Evolutionary conservation across 1,140 invertebrate genomes (phyloP), one percentile per base, ranked within the genome.

Genomic region (Listronotus bonariensis): DNA sequence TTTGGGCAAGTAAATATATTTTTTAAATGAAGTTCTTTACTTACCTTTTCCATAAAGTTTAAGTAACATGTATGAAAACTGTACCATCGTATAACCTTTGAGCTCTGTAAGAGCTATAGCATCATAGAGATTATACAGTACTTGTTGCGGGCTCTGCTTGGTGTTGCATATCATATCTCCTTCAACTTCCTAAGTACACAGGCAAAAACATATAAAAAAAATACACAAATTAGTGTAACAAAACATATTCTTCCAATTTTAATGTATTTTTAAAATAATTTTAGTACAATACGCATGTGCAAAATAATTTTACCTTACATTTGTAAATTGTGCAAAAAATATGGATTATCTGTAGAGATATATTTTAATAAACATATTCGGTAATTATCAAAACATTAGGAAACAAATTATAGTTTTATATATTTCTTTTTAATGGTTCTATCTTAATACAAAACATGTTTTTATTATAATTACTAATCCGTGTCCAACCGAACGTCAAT

Each of bases 21-120:
- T 64, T 51, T 38, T 10, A 3, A 12, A 49, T 53, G 74, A 51
- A 7, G 26, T 26, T 8, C 0, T 3, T 17, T 26, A 12, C 67
- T 76, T 81, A 89, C 89, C 90, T 82, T 88, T 87, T 34, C 87
- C 87, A 71, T 92, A 91, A 14, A 92, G 78, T 66, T 85, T 85
- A 15, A 93, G 79, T 53, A 93, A 79, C 84, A 91, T 90, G 83
- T 89, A 93, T 0, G 92, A 91, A 79, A 92, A 94, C 76, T 93
- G 90, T 81, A 93, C 88, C 89, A 94, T 92, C 12, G 87, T 84
- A 79, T 89, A 93, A 4, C 90, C 92, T 78, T 93, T 92, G 61
- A 93, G 83, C 81, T 93, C 89, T 0, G 90, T 88, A 8, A 92
- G 76, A 2, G 90, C 85, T 48, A 93, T 86, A 0, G 88, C 86